These are phyloP conservation scores for Phthorimaea operculella DNA, from an alignment of 1,140 invertebrate genomes.

Conservation along the genomic window DNA sequence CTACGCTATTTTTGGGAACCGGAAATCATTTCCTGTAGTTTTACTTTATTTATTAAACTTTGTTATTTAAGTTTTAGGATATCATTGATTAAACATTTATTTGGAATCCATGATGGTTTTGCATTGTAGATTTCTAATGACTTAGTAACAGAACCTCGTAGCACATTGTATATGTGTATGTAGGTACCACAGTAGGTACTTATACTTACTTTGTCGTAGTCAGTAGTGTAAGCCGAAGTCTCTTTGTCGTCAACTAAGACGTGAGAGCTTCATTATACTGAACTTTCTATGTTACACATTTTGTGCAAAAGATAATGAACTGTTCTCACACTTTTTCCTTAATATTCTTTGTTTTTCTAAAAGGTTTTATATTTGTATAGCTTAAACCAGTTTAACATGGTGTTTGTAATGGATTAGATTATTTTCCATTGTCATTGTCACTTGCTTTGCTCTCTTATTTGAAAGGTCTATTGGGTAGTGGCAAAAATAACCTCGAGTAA, in stretches of 20 bases:
- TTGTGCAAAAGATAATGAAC: background rate
- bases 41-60: too few relatives aligned
- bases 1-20: too few relatives aligned
- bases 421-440: background rate
- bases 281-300: constrained; percentile 5
- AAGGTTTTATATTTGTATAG: background rate
- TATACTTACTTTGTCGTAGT: too few relatives aligned
- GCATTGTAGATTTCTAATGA: too few relatives aligned
- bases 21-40: too few relatives aligned
- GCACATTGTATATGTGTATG: too few relatives aligned
- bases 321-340: constrained; percentile 1
- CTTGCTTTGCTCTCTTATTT: background rate
- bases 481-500: background rate
- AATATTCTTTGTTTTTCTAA: background rate
- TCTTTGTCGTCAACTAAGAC: background rate
- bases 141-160: too few relatives aligned
- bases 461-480: background rate
- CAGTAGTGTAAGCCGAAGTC: too few relatives aligned
- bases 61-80: constrained; percentile 3
- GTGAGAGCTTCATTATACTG: background rate
- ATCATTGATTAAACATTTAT: background rate
- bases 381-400: constrained; percentile 1
- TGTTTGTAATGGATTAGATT: background rate
- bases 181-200: too few relatives aligned
- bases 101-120: too few relatives aligned